These are phyloP conservation scores for Drosophila kurseongensis DNA, from an alignment of 1,140 invertebrate species.

Conservation along the genomic window DNA sequence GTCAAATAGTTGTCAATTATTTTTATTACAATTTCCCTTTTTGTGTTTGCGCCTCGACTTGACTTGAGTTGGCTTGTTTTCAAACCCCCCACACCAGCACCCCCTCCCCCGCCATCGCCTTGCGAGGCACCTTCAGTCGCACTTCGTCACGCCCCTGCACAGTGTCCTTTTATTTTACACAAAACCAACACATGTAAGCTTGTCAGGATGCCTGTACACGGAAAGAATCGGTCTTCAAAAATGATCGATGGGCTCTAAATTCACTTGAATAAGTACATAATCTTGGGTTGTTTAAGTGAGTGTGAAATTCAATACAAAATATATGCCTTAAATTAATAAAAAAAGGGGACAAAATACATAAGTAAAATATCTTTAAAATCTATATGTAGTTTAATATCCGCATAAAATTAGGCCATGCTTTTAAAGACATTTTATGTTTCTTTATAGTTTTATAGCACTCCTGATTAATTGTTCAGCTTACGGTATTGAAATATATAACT, in stretches of 20 bases:
- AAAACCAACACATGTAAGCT: slow-evolving; percentile 24
- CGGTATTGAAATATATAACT: too few species aligned
- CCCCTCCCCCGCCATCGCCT: neutral
- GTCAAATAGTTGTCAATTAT: slow-evolving; percentile 84
- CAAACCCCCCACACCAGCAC: neutral
- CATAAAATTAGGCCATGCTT: too few species aligned
- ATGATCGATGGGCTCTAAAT: slow-evolving; percentile 4
- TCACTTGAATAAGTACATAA: neutral
- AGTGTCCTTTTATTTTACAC: slow-evolving; percentile 37
- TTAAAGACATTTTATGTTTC: too few species aligned
- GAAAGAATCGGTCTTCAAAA: slow-evolving; percentile 1
- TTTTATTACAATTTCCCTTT: slow-evolving; percentile 79
- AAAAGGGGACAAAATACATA: too few species aligned
- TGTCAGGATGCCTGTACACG: slow-evolving; percentile 20
- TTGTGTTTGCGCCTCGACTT: slow-evolving; percentile 49
- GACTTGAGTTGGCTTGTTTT: slow-evolving; percentile 31
- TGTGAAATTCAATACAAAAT: neutral
- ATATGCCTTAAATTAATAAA: neutral
- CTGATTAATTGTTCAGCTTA: too few species aligned
- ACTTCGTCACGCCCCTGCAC: slow-evolving; percentile 43
- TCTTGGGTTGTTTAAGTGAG: neutral
- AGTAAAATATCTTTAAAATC: too few species aligned
- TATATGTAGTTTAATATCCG: too few species aligned
- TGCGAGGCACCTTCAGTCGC: slow-evolving; percentile 17
- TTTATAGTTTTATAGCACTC: too few species aligned